phyloP scores from a whole-genome alignment of 2,797 vertebrate genomes.

The Microctenopoma lineatum region DNA sequence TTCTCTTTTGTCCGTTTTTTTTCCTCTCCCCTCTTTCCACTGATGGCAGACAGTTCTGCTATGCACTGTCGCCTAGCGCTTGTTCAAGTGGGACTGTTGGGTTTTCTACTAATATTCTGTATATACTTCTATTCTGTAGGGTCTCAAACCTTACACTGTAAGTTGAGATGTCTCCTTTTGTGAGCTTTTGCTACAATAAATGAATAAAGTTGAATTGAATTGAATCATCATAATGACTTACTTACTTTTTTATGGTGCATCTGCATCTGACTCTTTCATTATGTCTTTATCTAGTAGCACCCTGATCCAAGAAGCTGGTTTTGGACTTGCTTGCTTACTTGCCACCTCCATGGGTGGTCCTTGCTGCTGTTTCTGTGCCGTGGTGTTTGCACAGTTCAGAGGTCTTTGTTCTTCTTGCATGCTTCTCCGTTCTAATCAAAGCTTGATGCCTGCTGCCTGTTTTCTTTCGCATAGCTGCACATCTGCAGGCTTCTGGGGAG shows the following conservation, averaged over 20 bases:
- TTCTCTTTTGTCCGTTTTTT: too few relatives aligned
- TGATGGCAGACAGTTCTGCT: too few relatives aligned
- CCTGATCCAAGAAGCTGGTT: constrained; percentile 59
- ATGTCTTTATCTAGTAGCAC: constrained; percentile 62
- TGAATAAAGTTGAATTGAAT: too few relatives aligned
- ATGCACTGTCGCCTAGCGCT: too few relatives aligned
- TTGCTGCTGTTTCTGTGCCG: constrained; percentile 60
- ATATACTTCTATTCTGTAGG: too few relatives aligned
- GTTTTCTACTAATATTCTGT: too few relatives aligned
- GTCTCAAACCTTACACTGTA: too few relatives aligned
- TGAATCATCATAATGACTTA: too few relatives aligned
- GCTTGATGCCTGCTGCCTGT: constrained; percentile 68
- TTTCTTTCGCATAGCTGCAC: constrained; percentile 76
- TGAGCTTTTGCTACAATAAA: too few relatives aligned
- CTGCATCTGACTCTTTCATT: constrained; percentile 45
- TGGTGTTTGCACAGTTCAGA: constrained; percentile 76
- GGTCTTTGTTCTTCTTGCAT: constrained; percentile 78
- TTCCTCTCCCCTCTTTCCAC: too few relatives aligned
- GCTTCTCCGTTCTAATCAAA: constrained; percentile 72
- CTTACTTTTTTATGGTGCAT: constrained; percentile 27
- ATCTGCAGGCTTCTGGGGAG: constrained; percentile 67
- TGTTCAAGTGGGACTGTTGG: too few relatives aligned
- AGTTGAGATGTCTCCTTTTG: too few relatives aligned
- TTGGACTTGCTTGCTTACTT: constrained; percentile 65
- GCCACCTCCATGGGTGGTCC: constrained; percentile 79